phyloP scores from a whole-genome alignment of 2,113 vertebrate species.

The Gymnorhina tibicen region DNA sequence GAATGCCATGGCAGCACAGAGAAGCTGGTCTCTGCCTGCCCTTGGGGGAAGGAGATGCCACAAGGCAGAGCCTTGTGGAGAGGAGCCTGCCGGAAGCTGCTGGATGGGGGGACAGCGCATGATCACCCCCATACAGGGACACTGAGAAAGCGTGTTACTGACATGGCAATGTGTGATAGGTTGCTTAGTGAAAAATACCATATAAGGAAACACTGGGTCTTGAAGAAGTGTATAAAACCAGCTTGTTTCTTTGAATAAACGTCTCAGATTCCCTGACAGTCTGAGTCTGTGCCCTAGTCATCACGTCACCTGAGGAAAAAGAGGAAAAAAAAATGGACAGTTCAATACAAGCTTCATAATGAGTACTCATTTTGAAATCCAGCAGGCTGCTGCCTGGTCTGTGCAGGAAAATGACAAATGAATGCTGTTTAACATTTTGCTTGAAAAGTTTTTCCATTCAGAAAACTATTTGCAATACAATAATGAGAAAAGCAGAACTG shows the following conservation, averaged over 20 bases:
- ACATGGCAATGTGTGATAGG: background rate
- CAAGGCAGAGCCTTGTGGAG: background rate
- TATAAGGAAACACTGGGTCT: background rate
- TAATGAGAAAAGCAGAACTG: conserved; percentile 67
- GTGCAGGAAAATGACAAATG: conserved; percentile 72
- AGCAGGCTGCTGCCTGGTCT: conserved; percentile 52
- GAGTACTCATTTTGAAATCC: conserved; percentile 62
- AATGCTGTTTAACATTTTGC: conserved; percentile 76
- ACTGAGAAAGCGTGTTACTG: background rate
- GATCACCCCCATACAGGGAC: background rate
- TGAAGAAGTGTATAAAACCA: background rate
- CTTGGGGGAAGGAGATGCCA: background rate
- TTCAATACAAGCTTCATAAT: conserved; percentile 63
- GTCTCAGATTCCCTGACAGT: background rate
- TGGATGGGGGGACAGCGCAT: fast-evolving
- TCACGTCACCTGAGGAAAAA: background rate
- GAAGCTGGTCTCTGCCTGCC: background rate
- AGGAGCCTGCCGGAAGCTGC: background rate
- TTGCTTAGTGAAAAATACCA: background rate
- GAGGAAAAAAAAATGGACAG: conserved; percentile 38
- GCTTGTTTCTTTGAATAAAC: background rate
- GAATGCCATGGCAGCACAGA: background rate
- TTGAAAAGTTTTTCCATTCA: conserved; percentile 73
- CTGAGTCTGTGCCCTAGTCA: background rate
- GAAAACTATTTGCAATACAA: conserved; percentile 70